Evolutionary conservation across 2,797 vertebrate genomes (phyloP).

Genomic region (Spinus pinus): DNA sequence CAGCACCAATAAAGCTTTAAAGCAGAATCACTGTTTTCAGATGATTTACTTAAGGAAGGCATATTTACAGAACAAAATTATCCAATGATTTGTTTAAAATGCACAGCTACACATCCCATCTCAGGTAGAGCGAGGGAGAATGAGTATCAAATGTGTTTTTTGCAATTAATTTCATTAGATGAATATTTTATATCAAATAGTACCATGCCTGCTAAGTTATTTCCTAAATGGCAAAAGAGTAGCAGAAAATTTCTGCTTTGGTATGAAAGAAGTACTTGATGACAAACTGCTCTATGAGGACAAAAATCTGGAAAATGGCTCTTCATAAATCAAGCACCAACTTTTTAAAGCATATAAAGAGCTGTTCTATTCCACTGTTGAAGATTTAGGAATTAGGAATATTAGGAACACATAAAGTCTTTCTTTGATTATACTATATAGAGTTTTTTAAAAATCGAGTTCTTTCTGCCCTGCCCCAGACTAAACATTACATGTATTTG

Average conservation of each 20-base stretch:
- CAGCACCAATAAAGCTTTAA: conserved; percentile 12
- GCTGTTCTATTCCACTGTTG: neutral
- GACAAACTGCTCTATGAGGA: conserved; percentile 8
- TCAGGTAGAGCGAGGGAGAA: neutral
- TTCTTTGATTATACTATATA: neutral
- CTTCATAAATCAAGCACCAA: conserved; percentile 5
- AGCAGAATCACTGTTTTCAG: neutral
- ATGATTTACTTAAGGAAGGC: neutral
- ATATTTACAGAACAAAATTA: neutral
- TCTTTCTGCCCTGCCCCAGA: neutral
- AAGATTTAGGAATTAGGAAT: neutral
- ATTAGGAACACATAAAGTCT: neutral
- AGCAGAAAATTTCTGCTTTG: conserved; percentile 8
- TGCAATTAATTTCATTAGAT: neutral
- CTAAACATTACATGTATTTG: neutral
- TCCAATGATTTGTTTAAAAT: neutral
- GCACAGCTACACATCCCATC: neutral
- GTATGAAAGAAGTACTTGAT: conserved; percentile 7
- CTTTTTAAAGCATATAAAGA: neutral
- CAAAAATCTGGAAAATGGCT: conserved; percentile 29
- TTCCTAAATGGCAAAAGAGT: neutral
- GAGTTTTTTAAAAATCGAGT: neutral
- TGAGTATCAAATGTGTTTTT: neutral
- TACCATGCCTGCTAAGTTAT: neutral
- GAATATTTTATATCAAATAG: neutral